These are phyloP conservation scores for Melanotaenia duboulayi DNA, from an alignment of 2,113 vertebrate species.

Conservation along the genomic window DNA sequence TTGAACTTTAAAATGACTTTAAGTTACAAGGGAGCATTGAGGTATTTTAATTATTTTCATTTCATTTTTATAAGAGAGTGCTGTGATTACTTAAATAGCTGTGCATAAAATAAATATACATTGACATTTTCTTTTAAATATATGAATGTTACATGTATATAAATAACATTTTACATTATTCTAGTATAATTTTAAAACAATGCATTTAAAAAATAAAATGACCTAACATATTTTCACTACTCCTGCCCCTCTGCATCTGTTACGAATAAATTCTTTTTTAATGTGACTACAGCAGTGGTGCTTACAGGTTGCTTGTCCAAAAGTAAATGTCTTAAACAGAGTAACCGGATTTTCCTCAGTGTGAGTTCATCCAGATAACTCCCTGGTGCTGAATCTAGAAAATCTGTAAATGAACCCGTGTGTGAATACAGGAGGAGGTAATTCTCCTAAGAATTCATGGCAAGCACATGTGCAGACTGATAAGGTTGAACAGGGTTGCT, in stretches of 20 bases:
- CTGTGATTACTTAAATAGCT: too few relatives aligned
- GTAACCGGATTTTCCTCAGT: not conserved
- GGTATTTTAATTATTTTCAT: not conserved
- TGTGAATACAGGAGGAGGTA: not conserved
- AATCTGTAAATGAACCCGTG: not conserved
- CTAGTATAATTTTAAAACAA: too few relatives aligned
- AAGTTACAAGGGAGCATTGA: slow-evolving; percentile 10
- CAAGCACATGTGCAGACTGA: not conserved
- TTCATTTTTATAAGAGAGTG: too few relatives aligned
- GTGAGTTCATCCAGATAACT: not conserved
- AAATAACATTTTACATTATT: too few relatives aligned
- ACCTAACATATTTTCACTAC: too few relatives aligned
- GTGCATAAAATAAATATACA: too few relatives aligned
- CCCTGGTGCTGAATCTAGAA: not conserved
- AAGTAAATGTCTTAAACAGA: not conserved
- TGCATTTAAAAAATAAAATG: too few relatives aligned
- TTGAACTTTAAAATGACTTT: slow-evolving; percentile 13
- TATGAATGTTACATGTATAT: too few relatives aligned
- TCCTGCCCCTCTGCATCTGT: not conserved
- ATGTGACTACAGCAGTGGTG: too few relatives aligned
- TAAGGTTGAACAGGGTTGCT: not conserved
- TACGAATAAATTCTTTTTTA: not conserved
- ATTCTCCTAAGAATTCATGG: not conserved
- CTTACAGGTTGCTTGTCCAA: not conserved
- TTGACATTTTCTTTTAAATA: too few relatives aligned